Evolutionary conservation across 2,888 invertebrate genomes (phyloP), one percentile per base, ranked within the genome.

Genomic region (Rhingia rostrata): DNA sequence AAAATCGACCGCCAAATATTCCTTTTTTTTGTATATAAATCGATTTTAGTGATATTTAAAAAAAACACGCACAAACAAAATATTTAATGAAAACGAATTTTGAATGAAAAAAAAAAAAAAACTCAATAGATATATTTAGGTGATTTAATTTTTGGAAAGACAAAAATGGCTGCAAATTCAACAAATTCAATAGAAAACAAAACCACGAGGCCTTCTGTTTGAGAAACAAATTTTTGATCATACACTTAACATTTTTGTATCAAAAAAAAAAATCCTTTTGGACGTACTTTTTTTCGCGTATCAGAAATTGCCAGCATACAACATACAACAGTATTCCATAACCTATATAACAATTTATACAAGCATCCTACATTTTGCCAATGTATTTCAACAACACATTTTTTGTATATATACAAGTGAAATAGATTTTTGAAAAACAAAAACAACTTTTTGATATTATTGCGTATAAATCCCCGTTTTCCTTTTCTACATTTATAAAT

Each of bases 131-230:
- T 72, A 60, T 58, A 41, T 73, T 61, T 73, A 64, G 43, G 66
- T 64, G 41, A 63, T 64, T 64, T 43, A 14, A 56, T 60, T 14
- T 32, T 69, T 54, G 33, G 43, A 45, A 30, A 14, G 4, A 41
- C 22, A 12, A 39, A 70, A 63, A 22, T 66, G 67, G 54, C 35
- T 64, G 39, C 66, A 67, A 32, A 60, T 35, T 9, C 22, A 66
- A 41, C 54, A 49, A 35, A 60, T 53, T 53, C 69, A 80, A 79
- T 60, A 69, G 64, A 67, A 47, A 54, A 22, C 22, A 22, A 22
- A 60, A 74, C 84, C 70, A 70, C 53, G 85, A 81, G 61, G 85
- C 85, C 85, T 85, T 85, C 56, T 51, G 81, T 85, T 85, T 85
- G 53, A 75, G 58, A 85, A 81, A 81, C 75, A 75, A 70, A 75